phyloP scores from a whole-genome alignment of 2,113 vertebrate species.

The Ailuropoda melanoleuca region DNA sequence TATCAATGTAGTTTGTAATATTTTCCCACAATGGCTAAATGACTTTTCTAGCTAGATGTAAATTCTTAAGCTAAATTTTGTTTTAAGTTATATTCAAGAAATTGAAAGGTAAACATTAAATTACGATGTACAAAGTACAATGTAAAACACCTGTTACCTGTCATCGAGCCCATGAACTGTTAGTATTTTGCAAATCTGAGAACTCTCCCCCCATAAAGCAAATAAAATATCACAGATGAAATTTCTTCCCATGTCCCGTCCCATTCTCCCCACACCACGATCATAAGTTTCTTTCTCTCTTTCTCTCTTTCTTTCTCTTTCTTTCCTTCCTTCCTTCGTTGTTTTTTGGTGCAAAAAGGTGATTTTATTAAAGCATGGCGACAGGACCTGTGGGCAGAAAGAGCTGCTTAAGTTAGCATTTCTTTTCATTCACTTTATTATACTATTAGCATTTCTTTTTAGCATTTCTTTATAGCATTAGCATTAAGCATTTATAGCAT shows the following conservation, averaged over 20 bases:
- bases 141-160: not conserved
- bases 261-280: not conserved
- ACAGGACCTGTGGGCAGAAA: no score
- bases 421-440: not conserved
- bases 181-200: slow-evolving; percentile 16
- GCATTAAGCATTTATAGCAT: no score
- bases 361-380: no score
- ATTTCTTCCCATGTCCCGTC: no score
- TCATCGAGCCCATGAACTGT: not conserved
- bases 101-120: not conserved
- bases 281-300: not conserved
- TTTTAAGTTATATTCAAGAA: not conserved
- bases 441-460: no score
- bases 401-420: not conserved
- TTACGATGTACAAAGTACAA: not conserved
- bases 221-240: not conserved
- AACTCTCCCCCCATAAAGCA: not conserved
- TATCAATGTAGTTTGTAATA: not conserved
- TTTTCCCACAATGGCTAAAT: slow-evolving; percentile 22
- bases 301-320: not conserved
- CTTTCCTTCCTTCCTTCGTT: no score
- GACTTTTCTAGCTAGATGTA: not conserved
- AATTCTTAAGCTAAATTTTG: not conserved
- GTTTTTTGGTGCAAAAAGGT: no score
- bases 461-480: no score